Evolutionary conservation across 1,140 invertebrate species (phyloP), one percentile per base, ranked within the genome.

Genomic region (Trachelipus rathkii): DNA sequence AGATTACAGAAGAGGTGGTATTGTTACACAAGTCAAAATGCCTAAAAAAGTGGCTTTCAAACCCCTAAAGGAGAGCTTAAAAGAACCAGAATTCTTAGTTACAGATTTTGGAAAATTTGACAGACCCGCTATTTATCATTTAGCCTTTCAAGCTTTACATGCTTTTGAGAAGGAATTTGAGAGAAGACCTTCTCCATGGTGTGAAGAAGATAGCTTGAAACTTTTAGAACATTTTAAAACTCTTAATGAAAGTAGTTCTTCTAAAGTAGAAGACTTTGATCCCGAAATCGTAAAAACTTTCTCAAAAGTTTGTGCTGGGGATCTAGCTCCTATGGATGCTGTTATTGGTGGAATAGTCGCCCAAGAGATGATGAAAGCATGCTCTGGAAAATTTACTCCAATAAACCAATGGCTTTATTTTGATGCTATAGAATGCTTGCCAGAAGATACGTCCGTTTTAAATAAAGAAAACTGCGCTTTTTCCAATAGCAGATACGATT

Each of bases 41-140:
- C 95, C 96, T 5, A 95, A 93, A 85, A 90, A 85, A 13, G 72
- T 98, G 0, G 85, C 87, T 24, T 99, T 99, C 86, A 92, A 92
- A 86, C 85, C 93, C 0, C 85, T 97, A 9, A 87, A 89, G 69
- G 90, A 95, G 77, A 89, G 95, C 6, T 79, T 95, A 4, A 89
- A 89, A 76, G 87, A 89, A 66, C 97, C 97, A 8, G 93, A 97
- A 78, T 95, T 92, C 84, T 67, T 98, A 0, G 88, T 95, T 13
- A 92, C 94, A 15, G 97, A 99, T 87, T 99, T 95, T 87, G 95
- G 89, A 4, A 99, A 99, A 85, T 94, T 98, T 86, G 95, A 99
- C 68, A 89, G 92, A 81, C 94, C 96, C 0, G 87, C 89, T n/a
- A 92, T 96, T 74, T 83, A 97, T 10, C 97, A 99, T 86, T 84